phyloP scores from a whole-genome alignment of 2,888 invertebrate genomes.

The Erebia aethiops region DNA sequence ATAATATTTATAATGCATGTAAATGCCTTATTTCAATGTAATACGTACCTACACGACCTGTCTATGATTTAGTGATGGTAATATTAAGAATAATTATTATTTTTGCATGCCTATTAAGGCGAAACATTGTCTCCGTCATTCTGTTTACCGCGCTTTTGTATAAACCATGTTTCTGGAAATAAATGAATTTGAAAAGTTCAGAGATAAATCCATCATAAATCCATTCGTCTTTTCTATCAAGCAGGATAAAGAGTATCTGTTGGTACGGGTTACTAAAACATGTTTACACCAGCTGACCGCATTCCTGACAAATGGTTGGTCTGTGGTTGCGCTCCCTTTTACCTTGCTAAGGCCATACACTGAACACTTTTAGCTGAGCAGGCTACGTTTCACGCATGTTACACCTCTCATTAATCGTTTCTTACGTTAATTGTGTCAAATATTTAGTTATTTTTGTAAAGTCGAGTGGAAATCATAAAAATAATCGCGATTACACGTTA shows the following conservation, averaged over 20 bases:
- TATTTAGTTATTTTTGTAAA: background rate
- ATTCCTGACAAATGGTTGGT: conserved; percentile 55
- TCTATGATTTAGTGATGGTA: background rate
- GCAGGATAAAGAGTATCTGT: conserved; percentile 21
- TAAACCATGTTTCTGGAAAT: too few species aligned
- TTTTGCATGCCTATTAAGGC: too few species aligned
- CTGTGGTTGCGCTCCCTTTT: conserved; percentile 46
- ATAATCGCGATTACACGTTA: too few species aligned
- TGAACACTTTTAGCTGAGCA: background rate
- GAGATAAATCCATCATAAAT: background rate
- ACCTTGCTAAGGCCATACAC: conserved; percentile 32
- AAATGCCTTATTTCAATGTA: too few species aligned
- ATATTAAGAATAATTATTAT: too few species aligned
- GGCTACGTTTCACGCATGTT: conserved; percentile 11
- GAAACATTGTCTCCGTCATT: too few species aligned
- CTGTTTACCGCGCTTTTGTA: too few species aligned
- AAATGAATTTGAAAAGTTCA: background rate
- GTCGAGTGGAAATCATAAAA: too few species aligned
- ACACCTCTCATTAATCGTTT: background rate
- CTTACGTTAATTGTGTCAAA: background rate
- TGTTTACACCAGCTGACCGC: conserved; percentile 60
- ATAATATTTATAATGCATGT: too few species aligned
- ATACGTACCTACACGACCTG: background rate
- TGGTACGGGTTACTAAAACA: conserved; percentile 19
- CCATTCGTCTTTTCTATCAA: background rate